phyloP scores from a whole-genome alignment of 2,113 vertebrate species.

The Motacilla tschutschensis region DNA sequence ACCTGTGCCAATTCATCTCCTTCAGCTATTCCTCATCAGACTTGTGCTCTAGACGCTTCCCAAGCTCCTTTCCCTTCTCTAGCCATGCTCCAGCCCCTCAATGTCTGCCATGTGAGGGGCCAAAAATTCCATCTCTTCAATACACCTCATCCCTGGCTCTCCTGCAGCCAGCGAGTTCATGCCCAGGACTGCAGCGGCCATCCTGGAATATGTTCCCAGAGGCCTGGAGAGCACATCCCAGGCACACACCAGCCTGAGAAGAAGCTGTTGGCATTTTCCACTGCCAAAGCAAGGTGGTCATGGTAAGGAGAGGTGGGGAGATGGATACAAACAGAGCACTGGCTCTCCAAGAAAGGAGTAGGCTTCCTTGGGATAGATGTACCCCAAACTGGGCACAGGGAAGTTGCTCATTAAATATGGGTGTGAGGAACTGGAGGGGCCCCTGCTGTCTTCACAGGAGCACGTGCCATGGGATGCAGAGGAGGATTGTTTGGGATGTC shows the following conservation, averaged over 20 bases:
- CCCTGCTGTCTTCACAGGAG: neutral
- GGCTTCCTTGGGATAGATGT: neutral
- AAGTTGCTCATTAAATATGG: neutral
- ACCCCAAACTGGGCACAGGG: rapidly evolving
- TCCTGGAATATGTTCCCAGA: neutral
- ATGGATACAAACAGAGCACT: neutral
- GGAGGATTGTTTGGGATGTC: neutral
- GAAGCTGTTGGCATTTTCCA: neutral
- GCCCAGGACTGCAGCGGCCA: rapidly evolving
- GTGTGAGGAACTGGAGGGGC: neutral
- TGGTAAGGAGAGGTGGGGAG: neutral
- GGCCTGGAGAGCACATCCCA: neutral
- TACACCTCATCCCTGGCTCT: neutral
- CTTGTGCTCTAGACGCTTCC: neutral
- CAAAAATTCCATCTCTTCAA: neutral
- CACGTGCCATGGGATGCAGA: neutral
- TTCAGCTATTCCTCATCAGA: neutral
- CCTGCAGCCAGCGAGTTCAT: rapidly evolving
- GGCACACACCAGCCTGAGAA: neutral
- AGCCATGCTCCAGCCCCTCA: neutral
- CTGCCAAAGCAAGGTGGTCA: too few species aligned
- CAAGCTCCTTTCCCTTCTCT: neutral
- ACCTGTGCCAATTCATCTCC: neutral
- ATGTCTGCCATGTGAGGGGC: neutral
- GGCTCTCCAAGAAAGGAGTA: rapidly evolving